These are phyloP conservation scores for Zaprionus kolodkinae DNA, from an alignment of 1,140 invertebrate genomes.

Conservation along the genomic window DNA sequence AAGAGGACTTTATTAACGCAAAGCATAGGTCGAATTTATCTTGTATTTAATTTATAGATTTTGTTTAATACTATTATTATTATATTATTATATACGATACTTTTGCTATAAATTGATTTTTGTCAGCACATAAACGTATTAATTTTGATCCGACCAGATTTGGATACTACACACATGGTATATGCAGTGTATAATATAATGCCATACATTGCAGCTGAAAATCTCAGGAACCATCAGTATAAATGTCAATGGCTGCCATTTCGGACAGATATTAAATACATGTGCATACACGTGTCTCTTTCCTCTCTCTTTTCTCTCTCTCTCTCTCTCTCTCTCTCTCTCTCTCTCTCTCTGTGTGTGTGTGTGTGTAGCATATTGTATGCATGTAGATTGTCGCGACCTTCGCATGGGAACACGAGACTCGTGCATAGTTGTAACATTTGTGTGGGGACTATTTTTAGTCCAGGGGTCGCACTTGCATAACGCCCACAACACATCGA, in stretches of 20 bases:
- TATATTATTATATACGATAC: no score
- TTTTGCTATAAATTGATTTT: no score
- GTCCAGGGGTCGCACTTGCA: constrained; percentile 19
- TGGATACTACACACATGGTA: no score
- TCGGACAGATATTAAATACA: constrained; percentile 17
- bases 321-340: no score
- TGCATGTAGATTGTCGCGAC: constrained; percentile 7
- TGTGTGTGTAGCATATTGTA: neutral
- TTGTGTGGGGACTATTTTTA: constrained; percentile 23
- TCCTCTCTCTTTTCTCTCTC: no score
- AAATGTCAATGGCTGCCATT: constrained; percentile 41
- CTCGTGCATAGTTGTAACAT: constrained; percentile 4
- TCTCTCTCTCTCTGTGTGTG: neutral
- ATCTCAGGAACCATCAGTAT: constrained; percentile 2
- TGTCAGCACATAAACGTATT: no score
- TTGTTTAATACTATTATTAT: no score
- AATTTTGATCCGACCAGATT: no score
- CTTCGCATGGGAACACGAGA: neutral
- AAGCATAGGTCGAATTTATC: no score
- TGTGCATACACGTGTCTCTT: neutral
- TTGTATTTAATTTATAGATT: no score
- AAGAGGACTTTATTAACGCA: no score
- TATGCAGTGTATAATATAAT: no score
- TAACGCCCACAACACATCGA: constrained; percentile 11
- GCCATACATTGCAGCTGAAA: neutral